Evolutionary conservation across 2,888 invertebrate genomes (phyloP).

Genomic region (Lasioglossum pauxillum): DNA sequence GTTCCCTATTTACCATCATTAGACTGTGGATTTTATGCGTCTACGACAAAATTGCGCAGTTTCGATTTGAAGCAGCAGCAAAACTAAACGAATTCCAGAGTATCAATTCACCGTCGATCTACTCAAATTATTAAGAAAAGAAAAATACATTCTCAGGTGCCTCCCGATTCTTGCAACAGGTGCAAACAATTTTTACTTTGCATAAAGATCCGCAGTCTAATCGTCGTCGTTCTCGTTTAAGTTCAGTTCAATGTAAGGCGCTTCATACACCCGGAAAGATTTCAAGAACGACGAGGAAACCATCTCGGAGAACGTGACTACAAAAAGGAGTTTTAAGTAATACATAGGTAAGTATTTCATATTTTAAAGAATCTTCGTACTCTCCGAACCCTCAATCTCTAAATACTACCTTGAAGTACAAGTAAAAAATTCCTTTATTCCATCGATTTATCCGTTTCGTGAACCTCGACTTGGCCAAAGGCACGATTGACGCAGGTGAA

Average conservation of each 20-base stretch:
- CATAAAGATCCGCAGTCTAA: slow-evolving; percentile 2
- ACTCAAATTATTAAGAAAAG: neutral
- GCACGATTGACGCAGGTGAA: slow-evolving; percentile 79
- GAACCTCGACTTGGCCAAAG: slow-evolving; percentile 78
- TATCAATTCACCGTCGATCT: neutral
- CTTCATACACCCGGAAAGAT: slow-evolving; percentile 56
- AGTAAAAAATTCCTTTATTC: slow-evolving; percentile 65
- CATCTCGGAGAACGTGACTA: slow-evolving; percentile 26
- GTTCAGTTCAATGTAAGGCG: slow-evolving; percentile 64
- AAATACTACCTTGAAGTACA: slow-evolving; percentile 62
- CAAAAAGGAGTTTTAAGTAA: slow-evolving; percentile 49
- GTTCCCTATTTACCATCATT: slow-evolving; percentile 13
- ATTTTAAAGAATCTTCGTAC: slow-evolving; percentile 28
- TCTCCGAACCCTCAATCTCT: slow-evolving; percentile 30
- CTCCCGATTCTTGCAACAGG: neutral
- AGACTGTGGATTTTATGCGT: neutral
- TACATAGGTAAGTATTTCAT: slow-evolving; percentile 35
- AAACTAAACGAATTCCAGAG: neutral
- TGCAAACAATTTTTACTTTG: neutral
- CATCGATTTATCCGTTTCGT: slow-evolving; percentile 53
- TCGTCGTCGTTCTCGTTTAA: slow-evolving; percentile 33
- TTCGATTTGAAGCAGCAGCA: neutral
- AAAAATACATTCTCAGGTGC: neutral
- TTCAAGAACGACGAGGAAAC: slow-evolving; percentile 29
- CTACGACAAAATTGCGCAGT: neutral